Conservation (phyloP, 92 coral and sea anemone species). For the Zoanthus gigantus region DNA sequence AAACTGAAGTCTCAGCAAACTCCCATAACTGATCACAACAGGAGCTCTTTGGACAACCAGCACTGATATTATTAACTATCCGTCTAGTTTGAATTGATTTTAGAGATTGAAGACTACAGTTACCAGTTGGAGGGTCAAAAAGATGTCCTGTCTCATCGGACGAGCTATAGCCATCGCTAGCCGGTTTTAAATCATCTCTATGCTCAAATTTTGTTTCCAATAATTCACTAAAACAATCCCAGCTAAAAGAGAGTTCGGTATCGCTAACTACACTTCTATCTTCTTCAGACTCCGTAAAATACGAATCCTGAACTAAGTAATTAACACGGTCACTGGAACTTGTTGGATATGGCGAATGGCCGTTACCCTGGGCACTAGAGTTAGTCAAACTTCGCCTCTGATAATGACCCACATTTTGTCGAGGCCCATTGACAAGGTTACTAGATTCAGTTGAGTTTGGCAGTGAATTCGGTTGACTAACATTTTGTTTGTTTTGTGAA, state of each 20-base stretch:
- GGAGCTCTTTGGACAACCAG: background rate
- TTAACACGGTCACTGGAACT: background rate
- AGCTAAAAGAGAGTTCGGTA: slow-evolving; percentile 2
- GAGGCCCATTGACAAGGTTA: background rate
- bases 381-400: background rate
- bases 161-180: background rate
- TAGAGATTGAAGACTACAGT: slow-evolving; percentile 6
- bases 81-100: background rate
- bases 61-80: background rate
- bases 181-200: background rate
- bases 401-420: background rate
- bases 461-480: background rate
- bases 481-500: background rate
- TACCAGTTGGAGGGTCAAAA: background rate
- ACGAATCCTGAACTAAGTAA: background rate
- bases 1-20: background rate
- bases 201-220: background rate
- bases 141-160: slow-evolving; percentile 5
- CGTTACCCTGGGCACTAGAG: background rate
- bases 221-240: slow-evolving; percentile 25
- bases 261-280: background rate
- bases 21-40: background rate
- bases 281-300: background rate
- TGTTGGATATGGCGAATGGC: background rate
- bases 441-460: background rate